phyloP scores from a whole-genome alignment of 2,888 invertebrate species.

The Drosophila mayaguana region DNA sequence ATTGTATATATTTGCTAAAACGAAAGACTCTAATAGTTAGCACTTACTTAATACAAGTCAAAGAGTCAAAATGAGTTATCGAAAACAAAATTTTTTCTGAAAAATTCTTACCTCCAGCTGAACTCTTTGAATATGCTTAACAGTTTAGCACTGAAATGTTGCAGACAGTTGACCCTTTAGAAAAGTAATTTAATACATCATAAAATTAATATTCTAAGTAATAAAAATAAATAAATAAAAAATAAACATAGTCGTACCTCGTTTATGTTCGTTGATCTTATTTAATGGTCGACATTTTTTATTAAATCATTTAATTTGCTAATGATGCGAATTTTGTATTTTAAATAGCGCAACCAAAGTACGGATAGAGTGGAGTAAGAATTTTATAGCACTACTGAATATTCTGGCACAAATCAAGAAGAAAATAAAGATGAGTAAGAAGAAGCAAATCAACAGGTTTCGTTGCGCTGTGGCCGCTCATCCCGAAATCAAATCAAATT shows the following conservation, averaged over 20 bases:
- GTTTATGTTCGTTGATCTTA: conserved; percentile 33
- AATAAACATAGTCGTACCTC: conserved; percentile 17
- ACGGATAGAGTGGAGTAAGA: background rate
- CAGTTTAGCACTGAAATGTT: background rate
- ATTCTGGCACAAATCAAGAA: background rate
- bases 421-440: background rate
- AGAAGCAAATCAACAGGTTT: conserved; percentile 26
- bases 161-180: conserved; percentile 27
- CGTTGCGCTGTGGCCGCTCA: conserved; percentile 5
- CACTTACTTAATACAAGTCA: too few relatives aligned
- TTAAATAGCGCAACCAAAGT: conserved; percentile 33
- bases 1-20: too few relatives aligned
- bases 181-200: conserved; percentile 14
- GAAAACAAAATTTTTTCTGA: too few relatives aligned
- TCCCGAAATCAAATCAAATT: conserved; percentile 27
- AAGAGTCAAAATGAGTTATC: too few relatives aligned
- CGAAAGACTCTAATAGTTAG: too few relatives aligned
- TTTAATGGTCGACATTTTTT: conserved; percentile 32
- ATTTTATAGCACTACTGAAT: conserved; percentile 25
- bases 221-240: background rate
- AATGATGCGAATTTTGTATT: conserved; percentile 46
- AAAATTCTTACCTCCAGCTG: too few relatives aligned
- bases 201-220: conserved; percentile 25
- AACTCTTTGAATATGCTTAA: background rate
- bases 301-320: conserved; percentile 51